Base-by-base conservation (phyloP, 2,113 vertebrate species). In the Bufo gargarizans region DNA sequence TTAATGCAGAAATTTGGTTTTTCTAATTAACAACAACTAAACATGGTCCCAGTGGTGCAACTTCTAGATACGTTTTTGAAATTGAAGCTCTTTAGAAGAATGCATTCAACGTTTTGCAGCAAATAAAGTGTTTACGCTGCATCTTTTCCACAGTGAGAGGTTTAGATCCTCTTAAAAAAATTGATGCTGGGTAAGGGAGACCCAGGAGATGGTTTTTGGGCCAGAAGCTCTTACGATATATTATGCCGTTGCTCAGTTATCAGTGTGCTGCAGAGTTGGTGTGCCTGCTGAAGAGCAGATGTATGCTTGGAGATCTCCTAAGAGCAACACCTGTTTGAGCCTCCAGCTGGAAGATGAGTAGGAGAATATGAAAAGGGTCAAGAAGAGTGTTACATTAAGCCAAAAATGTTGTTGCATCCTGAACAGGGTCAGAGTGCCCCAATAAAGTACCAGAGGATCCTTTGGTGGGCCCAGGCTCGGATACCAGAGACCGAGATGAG, bases 1-100 rank as follows among this genome's bases (percentile, higher is more conserved):
- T 19, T 20, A 59, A 76, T 85, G 4, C 84, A 50, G 20, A 71
- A 84, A 55, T 49, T 84, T 69, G 33, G 82, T 81, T 61, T 63
- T 81, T 20, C 79, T 69, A 69, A 69, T 84, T 84, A 84, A 69
- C 4, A 55, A 55, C 16, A 71, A 71, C 12, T 67, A 55, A 17
- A 33, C 50, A 11, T 9, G 45, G 4, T 84, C 49, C 47, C 82
- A 14, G 5, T 14, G 20, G 63, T 55, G 17, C 47, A 53, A 50
- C 45, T 49, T 53, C 49, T 3, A 69, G 61, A 50, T 3, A 78
- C 4, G 50, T n/a, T 16, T 6, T 5, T 8, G 1, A 81, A 81
- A 81, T 76, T 43, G 58, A 45, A 59, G 33, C 53, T 56, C 77
- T 59, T 80, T 43, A 58, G 10, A 59, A 58, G 22, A 59, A 81